Conservation (phyloP, 2,797 vertebrate genomes). For the Gobionotothen gibberifrons region DNA sequence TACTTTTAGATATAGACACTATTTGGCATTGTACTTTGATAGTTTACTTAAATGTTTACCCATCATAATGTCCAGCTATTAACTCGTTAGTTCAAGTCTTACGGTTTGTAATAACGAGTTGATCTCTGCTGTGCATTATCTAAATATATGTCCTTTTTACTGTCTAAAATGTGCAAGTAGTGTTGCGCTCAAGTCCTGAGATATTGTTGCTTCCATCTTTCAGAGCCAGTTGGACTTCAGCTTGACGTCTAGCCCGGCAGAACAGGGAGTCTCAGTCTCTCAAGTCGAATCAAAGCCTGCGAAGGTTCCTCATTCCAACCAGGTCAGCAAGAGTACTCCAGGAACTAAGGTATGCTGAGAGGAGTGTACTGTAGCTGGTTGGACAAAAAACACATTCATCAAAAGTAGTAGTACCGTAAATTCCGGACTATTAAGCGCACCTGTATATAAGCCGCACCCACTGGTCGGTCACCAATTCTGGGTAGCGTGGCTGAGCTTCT, state of each 20-base stretch:
- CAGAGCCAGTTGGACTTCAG: conserved; percentile 98
- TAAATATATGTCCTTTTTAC: not conserved
- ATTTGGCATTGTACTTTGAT: not conserved
- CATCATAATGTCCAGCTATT: not conserved
- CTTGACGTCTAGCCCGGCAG: conserved; percentile 83
- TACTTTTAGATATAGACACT: not conserved
- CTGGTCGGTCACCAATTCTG: too few relatives aligned
- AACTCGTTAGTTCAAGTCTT: not conserved
- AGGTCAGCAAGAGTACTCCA: conserved; percentile 81
- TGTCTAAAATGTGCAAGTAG: too few relatives aligned
- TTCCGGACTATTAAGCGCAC: too few relatives aligned
- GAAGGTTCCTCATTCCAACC: conserved; percentile 77
- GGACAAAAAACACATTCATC: not conserved
- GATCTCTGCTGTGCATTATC: not conserved
- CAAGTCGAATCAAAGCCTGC: conserved; percentile 83
- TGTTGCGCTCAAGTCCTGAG: not conserved
- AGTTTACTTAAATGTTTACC: not conserved
- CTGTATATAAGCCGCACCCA: too few relatives aligned
- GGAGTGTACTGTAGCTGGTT: not conserved
- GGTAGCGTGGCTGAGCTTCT: too few relatives aligned
- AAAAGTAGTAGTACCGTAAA: not conserved
- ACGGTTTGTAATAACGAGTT: not conserved
- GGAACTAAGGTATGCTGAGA: conserved; percentile 74
- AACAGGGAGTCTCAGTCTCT: conserved; percentile 68
- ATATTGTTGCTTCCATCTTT: conserved; percentile 18